phyloP scores from a whole-genome alignment of 2,888 invertebrate species.

The Spisula subtruncata region DNA sequence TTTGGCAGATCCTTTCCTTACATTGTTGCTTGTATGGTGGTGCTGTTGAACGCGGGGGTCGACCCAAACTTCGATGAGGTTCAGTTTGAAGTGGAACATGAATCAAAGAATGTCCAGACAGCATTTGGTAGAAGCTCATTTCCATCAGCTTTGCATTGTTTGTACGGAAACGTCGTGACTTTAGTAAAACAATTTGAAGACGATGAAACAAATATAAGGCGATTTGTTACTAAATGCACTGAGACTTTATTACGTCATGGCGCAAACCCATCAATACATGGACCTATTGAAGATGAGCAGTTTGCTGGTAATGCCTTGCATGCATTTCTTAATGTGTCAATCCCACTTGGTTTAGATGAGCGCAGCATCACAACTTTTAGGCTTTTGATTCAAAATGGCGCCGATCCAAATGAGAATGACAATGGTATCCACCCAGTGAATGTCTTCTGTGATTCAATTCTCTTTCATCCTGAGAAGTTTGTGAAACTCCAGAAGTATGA shows the following conservation, averaged over 20 bases:
- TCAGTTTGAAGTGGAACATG: slow-evolving; percentile 72
- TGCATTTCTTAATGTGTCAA: slow-evolving; percentile 71
- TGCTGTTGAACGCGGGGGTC: slow-evolving; percentile 81
- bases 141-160: slow-evolving; percentile 82
- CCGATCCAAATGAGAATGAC: slow-evolving; percentile 73
- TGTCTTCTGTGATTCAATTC: slow-evolving; percentile 66
- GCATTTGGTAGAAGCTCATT: slow-evolving; percentile 81
- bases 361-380: slow-evolving; percentile 67
- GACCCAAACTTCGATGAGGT: slow-evolving; percentile 85
- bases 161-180: slow-evolving; percentile 75
- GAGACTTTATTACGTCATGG: slow-evolving; percentile 79
- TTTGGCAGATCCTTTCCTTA: slow-evolving; percentile 76
- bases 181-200: slow-evolving; percentile 71
- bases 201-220: slow-evolving; percentile 62
- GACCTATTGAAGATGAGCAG: slow-evolving; percentile 70
- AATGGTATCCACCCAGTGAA: slow-evolving; percentile 73
- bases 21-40: slow-evolving; percentile 75
- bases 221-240: slow-evolving; percentile 75
- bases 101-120: slow-evolving; percentile 66
- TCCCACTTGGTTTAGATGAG: slow-evolving; percentile 70
- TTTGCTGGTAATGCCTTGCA: slow-evolving; percentile 78
- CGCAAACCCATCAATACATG: slow-evolving; percentile 75
- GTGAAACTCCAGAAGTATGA: slow-evolving; percentile 48
- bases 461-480: slow-evolving; percentile 48
- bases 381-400: slow-evolving; percentile 80